Evolutionary conservation across 2,888 invertebrate species (phyloP), one percentile per base, ranked within the genome.

Genomic region (Teinopalpus imperialis): DNA sequence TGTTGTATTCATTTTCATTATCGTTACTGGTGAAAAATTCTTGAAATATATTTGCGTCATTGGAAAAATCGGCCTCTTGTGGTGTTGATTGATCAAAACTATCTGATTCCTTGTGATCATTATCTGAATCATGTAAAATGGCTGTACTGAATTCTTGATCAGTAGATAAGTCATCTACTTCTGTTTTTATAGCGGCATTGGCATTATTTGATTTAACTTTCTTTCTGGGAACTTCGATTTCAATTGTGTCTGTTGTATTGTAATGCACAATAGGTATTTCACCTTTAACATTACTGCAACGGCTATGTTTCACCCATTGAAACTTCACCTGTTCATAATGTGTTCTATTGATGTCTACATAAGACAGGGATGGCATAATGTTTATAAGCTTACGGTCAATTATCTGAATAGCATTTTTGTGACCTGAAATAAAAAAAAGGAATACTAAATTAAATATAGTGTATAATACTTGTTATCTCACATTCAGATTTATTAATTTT

Each of bases 251-350:
- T 6, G 68, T 43, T 0, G 80, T 80, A 50, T 66, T 70, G 43
- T 68, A 72, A 13, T 78, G 71, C 1, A 72, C 51, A 3, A 78
- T 54, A 0, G 76, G 64, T 42, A 81, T 68, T 4, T 65, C 61
- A 5, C 48, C 55, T 16, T 53, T 56, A 2, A 55, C 40, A 3
- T 60, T 13, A 21, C 56, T 56, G 2, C 62, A 49, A 4, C 79
- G 60, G 46, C 67, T 74, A n/a, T 57, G 56, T 47, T 63, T 69
- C 0, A 63, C 61, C 77, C 80, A 79, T 52, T 77, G 72, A 51
- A 76, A 85, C 35, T 69, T 66, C 0, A 62, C 55, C 43, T 68
- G 60, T 53, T 79, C 73, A 53, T 71, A 81, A 41, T 74, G 68
- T 18, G 56, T 51, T 53, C 55, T 71, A 4, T 59, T 55, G 35